Conservation (phyloP, 1,140 invertebrate genomes). For the Macrostomum lignano region DNA sequence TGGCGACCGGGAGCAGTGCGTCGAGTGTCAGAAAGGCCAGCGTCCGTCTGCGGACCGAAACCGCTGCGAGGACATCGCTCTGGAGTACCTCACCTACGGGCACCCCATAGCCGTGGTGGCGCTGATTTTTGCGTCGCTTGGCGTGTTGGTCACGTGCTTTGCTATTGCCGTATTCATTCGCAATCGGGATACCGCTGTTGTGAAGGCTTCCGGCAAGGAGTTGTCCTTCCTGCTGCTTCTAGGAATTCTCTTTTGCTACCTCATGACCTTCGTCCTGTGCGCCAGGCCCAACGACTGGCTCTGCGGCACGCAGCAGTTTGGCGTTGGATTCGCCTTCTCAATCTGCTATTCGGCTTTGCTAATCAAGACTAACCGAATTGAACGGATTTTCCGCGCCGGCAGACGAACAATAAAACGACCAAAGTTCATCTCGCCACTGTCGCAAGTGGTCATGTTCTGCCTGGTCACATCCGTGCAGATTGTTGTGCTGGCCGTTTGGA, state of each 20-base stretch:
- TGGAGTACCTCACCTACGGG: slow-evolving; percentile 38
- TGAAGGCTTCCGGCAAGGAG: slow-evolving; percentile 10
- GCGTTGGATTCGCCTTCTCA: slow-evolving; percentile 39
- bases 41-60: slow-evolving; percentile 45
- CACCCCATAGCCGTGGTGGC: background rate
- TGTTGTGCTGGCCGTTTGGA: slow-evolving; percentile 49
- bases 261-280: slow-evolving; percentile 21
- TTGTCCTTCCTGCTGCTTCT: slow-evolving; percentile 9
- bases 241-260: slow-evolving; percentile 19
- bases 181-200: slow-evolving; percentile 32
- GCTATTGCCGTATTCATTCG: too few species aligned
- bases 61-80: slow-evolving; percentile 45
- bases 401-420: slow-evolving; percentile 52
- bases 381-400: slow-evolving; percentile 42
- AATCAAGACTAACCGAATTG: slow-evolving; percentile 46
- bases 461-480: slow-evolving; percentile 45
- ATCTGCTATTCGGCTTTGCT: slow-evolving; percentile 44
- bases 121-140: slow-evolving; percentile 3
- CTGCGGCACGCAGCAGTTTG: slow-evolving; percentile 36
- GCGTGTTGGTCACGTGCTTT: too few species aligned
- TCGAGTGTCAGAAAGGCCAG: slow-evolving; percentile 47
- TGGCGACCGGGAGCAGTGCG: slow-evolving; percentile 45
- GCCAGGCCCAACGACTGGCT: slow-evolving; percentile 32
- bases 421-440: slow-evolving; percentile 63
- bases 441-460: slow-evolving; percentile 54